Evolutionary conservation across 2,888 invertebrate genomes (phyloP), one percentile per base, ranked within the genome.

Genomic region (Gibbula magus): DNA sequence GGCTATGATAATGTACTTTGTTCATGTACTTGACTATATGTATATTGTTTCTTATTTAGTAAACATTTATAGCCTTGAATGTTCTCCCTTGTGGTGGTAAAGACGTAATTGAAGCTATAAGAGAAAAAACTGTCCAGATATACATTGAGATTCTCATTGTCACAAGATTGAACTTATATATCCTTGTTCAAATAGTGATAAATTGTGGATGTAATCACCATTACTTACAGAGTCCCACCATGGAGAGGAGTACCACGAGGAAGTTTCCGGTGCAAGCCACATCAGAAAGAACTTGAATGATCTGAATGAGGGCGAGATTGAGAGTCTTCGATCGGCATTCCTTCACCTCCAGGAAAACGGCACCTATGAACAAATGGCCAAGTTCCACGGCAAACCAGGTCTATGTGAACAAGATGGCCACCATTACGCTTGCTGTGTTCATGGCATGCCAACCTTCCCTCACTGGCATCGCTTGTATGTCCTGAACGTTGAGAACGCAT

Each of bases 361-460:
- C 2, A 80, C 78, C 32, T 85, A 84, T 32, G 82, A 82, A 35
- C 7, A 29, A 8, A 85, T 85, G 13, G 85, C 85, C 18, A 56
- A 75, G 51, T 85, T 81, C 85, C 85, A 85, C 52, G 85, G 85
- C 10, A 79, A 75, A 61, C 85, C 85, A 22, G 84, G 83, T 13
- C 52, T 81, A 61, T 85, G 85, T 75, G 51, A 77, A 18, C 29
- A 77, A 45, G 75, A 79, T 52, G 70, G 75, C 18, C 77, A 75
- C 5, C 45, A 35, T 29, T 56, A 82, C 0, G 83, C 81, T 1
- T 84, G 84, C 70, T 84, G 85, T 22, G 20, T 82, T 7, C 85
- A 85, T 52, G 85, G 85, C 7, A 75, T 75, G 78, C 74, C 83
- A 32, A 77, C 78, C 35, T 85, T 85, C 78, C 84, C 82, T 18